These are phyloP conservation scores for Troilus luridus DNA, from an alignment of 2,888 invertebrate genomes.

Conservation along the genomic window DNA sequence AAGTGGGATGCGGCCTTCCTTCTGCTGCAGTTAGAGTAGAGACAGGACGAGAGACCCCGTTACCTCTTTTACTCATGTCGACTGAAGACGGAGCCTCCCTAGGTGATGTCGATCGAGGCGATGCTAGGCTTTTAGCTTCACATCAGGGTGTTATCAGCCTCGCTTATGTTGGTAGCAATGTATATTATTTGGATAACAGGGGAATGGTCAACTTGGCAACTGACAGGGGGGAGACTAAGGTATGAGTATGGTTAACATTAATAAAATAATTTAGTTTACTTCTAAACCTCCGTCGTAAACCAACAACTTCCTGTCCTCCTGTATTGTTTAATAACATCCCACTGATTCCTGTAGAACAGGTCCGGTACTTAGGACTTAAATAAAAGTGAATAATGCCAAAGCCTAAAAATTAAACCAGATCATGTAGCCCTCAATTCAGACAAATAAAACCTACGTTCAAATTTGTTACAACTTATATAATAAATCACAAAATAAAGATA, in stretches of 20 bases:
- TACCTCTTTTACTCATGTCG: conserved; percentile 84
- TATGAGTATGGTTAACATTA: not conserved
- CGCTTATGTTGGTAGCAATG: conserved; percentile 75
- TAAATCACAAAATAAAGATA: too few species aligned
- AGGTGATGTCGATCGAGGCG: conserved; percentile 82
- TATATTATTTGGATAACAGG: conserved; percentile 79
- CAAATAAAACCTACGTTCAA: too few species aligned
- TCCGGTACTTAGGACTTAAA: too few species aligned
- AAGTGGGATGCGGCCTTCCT: conserved; percentile 81
- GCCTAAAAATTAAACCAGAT: too few species aligned
- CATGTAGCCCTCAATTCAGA: too few species aligned
- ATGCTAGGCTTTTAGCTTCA: conserved; percentile 68
- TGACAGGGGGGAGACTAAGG: conserved; percentile 45
- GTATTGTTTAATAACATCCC: too few species aligned
- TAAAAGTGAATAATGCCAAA: too few species aligned
- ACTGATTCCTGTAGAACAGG: too few species aligned
- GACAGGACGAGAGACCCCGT: conserved; percentile 81
- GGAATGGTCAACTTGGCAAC: conserved; percentile 65
- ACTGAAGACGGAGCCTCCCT: conserved; percentile 81
- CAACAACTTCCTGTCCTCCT: too few species aligned
- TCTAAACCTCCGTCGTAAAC: too few species aligned
- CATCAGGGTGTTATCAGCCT: conserved; percentile 73
- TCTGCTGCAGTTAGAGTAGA: conserved; percentile 77
- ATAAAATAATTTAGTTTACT: not conserved
- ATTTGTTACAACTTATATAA: too few species aligned